phyloP scores from a whole-genome alignment of 1,140 invertebrate species.

The Glossosoma conforme region DNA sequence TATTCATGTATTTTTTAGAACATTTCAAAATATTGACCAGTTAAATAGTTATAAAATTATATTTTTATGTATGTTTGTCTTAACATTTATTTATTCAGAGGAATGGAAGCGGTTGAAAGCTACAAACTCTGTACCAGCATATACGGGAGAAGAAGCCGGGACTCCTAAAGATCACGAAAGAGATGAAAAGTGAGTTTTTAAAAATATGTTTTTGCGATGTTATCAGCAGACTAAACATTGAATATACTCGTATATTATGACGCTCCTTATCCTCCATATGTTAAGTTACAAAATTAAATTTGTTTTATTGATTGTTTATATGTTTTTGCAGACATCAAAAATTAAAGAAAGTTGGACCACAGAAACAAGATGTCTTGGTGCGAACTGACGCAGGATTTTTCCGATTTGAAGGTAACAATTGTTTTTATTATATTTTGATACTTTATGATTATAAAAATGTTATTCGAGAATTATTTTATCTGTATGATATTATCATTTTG shows the following conservation, averaged over 20 bases:
- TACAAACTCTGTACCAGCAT: constrained; percentile 46
- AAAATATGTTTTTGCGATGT: too few species aligned
- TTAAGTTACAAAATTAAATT: too few species aligned
- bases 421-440: not conserved
- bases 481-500: not conserved
- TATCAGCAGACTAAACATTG: too few species aligned
- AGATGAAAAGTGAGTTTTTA: constrained; percentile 28
- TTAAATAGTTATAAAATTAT: too few species aligned
- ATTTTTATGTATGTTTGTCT: too few species aligned
- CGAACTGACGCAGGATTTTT: constrained; percentile 76
- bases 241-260: too few species aligned
- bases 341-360: constrained; percentile 53
- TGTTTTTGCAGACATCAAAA: constrained; percentile 53
- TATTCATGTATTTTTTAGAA: too few species aligned
- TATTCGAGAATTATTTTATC: not conserved
- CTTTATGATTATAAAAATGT: not conserved
- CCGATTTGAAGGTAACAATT: constrained; percentile 62
- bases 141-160: constrained; percentile 42
- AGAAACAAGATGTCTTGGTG: constrained; percentile 68
- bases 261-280: too few species aligned
- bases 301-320: not conserved
- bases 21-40: too few species aligned
- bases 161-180: constrained; percentile 36
- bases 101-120: constrained; percentile 63
- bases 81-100: constrained; percentile 46